Percentiles rank a stretch among this genome's conserved stretches.
phyloP scores from a whole-genome alignment of 2,888 invertebrate genomes.

The Leucophenga montana region DNA sequence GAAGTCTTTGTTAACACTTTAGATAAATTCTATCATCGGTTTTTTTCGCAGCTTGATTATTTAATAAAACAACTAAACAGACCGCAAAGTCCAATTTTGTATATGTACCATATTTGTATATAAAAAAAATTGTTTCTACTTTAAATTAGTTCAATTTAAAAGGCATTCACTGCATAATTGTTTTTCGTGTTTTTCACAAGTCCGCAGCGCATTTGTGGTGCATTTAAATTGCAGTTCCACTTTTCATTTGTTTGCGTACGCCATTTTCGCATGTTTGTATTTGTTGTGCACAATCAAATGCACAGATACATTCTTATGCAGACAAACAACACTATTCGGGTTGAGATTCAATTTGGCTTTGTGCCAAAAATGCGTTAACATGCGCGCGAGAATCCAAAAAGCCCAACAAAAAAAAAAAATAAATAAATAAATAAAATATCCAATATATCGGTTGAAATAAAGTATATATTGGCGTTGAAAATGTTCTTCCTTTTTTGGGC shows the following conservation, averaged over 20 bases:
- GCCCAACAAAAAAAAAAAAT: slow-evolving; percentile 20
- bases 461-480: not conserved
- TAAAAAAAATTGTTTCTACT: not conserved
- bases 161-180: slow-evolving; percentile 1
- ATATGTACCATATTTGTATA: not conserved
- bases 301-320: not conserved
- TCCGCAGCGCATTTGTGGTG: slow-evolving; percentile 1
- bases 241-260: slow-evolving; percentile 11
- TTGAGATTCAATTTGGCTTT: slow-evolving; percentile 45
- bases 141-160: not conserved
- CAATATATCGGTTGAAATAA: too few relatives aligned
- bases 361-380: slow-evolving; percentile 50
- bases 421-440: not conserved
- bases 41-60: too few relatives aligned
- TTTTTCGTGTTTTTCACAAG: slow-evolving; percentile 10
- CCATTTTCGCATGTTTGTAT: not conserved
- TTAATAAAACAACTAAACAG: too few relatives aligned
- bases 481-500: not conserved
- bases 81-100: too few relatives aligned
- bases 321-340: not conserved
- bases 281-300: not conserved
- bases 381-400: slow-evolving; percentile 24
- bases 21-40: too few relatives aligned
- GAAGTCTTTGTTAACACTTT: too few relatives aligned
- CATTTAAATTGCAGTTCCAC: slow-evolving; percentile 10